Conservation (phyloP, 2,888 invertebrate genomes). For the Branchellion lobata region DNA sequence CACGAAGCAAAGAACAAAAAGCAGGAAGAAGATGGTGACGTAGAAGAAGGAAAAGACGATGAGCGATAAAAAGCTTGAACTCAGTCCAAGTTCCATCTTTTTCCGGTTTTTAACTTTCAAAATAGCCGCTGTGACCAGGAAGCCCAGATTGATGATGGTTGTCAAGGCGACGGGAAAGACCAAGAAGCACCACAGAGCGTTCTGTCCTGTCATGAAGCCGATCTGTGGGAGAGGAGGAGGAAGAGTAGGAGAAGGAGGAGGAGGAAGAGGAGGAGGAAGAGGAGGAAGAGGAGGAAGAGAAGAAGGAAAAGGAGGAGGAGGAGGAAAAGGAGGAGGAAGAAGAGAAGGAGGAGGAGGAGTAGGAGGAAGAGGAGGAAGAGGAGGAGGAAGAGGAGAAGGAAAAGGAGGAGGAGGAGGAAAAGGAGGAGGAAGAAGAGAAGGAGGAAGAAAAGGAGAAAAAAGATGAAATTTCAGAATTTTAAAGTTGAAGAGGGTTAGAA, state of each 20-base stretch:
- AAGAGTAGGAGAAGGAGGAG: constrained; percentile 24
- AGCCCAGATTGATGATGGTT: neutral
- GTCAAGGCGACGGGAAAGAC: constrained; percentile 19
- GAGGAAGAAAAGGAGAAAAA: neutral
- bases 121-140: constrained; percentile 21
- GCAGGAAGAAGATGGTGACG: constrained; percentile 1
- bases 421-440: neutral
- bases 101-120: neutral
- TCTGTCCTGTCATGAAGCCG: constrained; percentile 31
- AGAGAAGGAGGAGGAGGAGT: neutral
- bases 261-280: neutral
- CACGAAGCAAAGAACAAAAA: neutral
- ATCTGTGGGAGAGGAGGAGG: constrained; percentile 36
- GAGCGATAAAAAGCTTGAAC: neutral
- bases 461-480: constrained; percentile 1
- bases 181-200: constrained; percentile 34
- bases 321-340: constrained; percentile 41
- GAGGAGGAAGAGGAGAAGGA: constrained; percentile 4
- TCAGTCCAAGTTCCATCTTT: too few species aligned
- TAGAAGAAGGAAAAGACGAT: constrained; percentile 1
- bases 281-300: neutral
- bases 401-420: constrained; percentile 1
- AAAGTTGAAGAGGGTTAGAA: too few species aligned
- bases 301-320: constrained; percentile 36
- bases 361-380: neutral